These are phyloP conservation scores for Drosophila bunnanda DNA, from an alignment of 2,888 invertebrate species.

Conservation along the genomic window DNA sequence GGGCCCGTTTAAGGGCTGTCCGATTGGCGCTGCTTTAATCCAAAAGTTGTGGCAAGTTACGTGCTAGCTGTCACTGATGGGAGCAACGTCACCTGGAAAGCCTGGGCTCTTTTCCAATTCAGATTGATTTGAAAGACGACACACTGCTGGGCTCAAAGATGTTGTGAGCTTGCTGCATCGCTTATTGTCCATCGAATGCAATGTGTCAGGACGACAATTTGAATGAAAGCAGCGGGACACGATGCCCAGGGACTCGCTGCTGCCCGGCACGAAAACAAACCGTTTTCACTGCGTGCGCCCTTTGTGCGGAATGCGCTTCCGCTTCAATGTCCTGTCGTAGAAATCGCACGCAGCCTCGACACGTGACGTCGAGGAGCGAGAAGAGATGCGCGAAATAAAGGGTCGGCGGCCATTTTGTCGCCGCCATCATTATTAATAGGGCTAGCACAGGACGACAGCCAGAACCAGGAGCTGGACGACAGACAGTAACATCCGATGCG, in stretches of 20 bases:
- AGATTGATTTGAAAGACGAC: conserved; percentile 66
- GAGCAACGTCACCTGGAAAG: not conserved
- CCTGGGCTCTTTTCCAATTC: conserved; percentile 62
- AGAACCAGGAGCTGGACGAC: conserved; percentile 29
- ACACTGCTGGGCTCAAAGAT: conserved; percentile 55
- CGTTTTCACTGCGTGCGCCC: conserved; percentile 9
- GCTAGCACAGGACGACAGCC: conserved; percentile 21
- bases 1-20: conserved; percentile 17
- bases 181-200: conserved; percentile 49
- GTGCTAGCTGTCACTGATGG: not conserved
- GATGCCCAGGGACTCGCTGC: not conserved
- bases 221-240: conserved; percentile 38
- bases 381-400: not conserved
- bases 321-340: conserved; percentile 57
- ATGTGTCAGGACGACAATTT: conserved; percentile 35
- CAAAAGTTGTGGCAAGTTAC: conserved; percentile 17
- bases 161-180: conserved; percentile 62
- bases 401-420: conserved; percentile 68
- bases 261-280: conserved; percentile 8
- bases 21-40: conserved; percentile 34
- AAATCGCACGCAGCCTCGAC: conserved; percentile 72
- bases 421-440: conserved; percentile 75
- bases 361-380: conserved; percentile 59
- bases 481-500: conserved; percentile 69
- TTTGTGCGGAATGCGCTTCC: conserved; percentile 41